Base-by-base conservation (phyloP, 2,113 vertebrate species). In the Parus major region DNA sequence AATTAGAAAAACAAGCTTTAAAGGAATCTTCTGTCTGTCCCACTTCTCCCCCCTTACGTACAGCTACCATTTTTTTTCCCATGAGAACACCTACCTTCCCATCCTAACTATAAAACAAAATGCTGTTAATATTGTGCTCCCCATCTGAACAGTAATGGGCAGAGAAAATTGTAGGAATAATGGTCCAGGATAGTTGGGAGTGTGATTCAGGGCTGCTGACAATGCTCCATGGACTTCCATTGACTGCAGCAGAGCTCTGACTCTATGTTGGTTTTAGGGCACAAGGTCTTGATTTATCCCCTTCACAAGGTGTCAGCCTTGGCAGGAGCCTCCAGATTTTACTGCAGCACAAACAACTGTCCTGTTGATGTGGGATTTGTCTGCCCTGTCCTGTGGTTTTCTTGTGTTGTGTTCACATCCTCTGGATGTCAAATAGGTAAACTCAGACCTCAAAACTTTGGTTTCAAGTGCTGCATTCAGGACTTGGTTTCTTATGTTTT, bases 211-310 rank as follows among this genome's bases (percentile, higher is more conserved):
- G 56, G 35, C 56, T 78, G 60, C 27, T 78, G 71, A 7, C 1
- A 35, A 2, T 47, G 16, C 31, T 42, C 39, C 56, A 7, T 41
- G 41, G 79, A 88, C 52, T 86, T 83, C 68, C 14, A 14, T 20
- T 71, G 81, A 36, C 50, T 55, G 27, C 39, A 81, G 56, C 36
- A 86, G 52, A 73, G 27, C 14, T 70, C 53, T 78, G 68, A 31
- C 33, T 55, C 63, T 69, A 0, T 7, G 13, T 29, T 88, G 12
- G 1, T 78, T 80, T 73, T 86, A 52, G 88, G 60, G 49, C 41
- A 88, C 79, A 96, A 81, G 64, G 55, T 71, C 60, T 92, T 11
- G 1, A 86, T 95, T 94, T 80, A 86, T 95, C 39, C 21, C 20
- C 0, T 7, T 88, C 61, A 52, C 15, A 44, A 79, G 65, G 89